These are phyloP conservation scores for Chaenodraco wilsoni DNA, from an alignment of 2,797 vertebrate genomes.

Conservation along the genomic window DNA sequence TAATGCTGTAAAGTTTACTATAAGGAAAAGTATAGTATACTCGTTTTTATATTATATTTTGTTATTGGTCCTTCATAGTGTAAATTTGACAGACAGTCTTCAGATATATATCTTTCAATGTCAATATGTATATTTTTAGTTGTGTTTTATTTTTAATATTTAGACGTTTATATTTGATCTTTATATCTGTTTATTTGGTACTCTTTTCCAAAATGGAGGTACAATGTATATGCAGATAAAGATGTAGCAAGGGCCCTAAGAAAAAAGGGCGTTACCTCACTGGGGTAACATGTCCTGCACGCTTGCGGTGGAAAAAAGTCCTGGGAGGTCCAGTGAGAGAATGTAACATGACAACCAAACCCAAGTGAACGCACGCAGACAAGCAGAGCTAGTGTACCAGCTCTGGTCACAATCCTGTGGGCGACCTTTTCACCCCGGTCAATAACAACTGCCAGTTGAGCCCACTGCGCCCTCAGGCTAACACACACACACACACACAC, in stretches of 20 bases:
- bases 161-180: no score
- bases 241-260: not conserved
- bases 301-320: slow-evolving; percentile 38
- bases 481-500: slow-evolving; percentile 22
- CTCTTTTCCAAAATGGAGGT: not conserved
- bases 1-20: not conserved
- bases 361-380: slow-evolving; percentile 28
- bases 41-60: no score
- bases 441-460: slow-evolving; percentile 62
- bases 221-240: not conserved
- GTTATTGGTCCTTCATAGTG: no score
- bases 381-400: slow-evolving; percentile 41
- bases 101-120: no score
- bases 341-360: slow-evolving; percentile 47
- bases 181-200: no score
- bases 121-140: no score
- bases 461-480: slow-evolving; percentile 44
- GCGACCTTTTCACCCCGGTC: slow-evolving; percentile 62
- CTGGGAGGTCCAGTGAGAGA: slow-evolving; percentile 59
- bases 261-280: slow-evolving; percentile 5
- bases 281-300: not conserved
- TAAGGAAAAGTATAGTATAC: not conserved
- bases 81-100: no score
- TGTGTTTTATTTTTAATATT: no score
- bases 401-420: slow-evolving; percentile 44